Evolutionary conservation across 2,888 invertebrate genomes (phyloP).

Genomic region (Pemphredon lugubris): DNA sequence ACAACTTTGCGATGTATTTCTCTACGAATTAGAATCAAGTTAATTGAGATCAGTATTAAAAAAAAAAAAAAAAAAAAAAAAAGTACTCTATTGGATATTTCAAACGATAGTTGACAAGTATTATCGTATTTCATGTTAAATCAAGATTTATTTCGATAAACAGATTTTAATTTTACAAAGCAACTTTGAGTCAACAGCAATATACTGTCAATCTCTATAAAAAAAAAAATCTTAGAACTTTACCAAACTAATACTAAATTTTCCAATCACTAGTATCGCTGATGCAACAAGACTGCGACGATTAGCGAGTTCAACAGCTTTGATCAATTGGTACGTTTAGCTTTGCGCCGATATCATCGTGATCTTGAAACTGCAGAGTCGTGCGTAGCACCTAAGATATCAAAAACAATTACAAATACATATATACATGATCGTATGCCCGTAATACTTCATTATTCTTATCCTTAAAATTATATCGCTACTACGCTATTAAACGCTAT

Average conservation of each 20-base stretch:
- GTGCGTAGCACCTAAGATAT: slow-evolving; percentile 40
- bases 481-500: slow-evolving; percentile 36
- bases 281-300: slow-evolving; percentile 23
- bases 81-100: neutral
- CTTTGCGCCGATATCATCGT: slow-evolving; percentile 21
- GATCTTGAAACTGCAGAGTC: slow-evolving; percentile 34
- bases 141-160: slow-evolving; percentile 42
- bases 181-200: slow-evolving; percentile 19
- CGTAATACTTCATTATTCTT: slow-evolving; percentile 56
- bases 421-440: slow-evolving; percentile 50
- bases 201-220: slow-evolving; percentile 16
- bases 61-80: neutral
- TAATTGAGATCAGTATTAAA: neutral
- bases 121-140: slow-evolving; percentile 18
- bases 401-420: slow-evolving; percentile 42
- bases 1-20: neutral
- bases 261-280: slow-evolving; percentile 14
- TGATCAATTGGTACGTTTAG: slow-evolving; percentile 25
- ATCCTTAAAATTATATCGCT: slow-evolving; percentile 37
- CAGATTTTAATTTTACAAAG: slow-evolving; percentile 43
- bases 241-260: slow-evolving; percentile 25
- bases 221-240: slow-evolving; percentile 21
- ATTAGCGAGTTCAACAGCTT: slow-evolving; percentile 26
- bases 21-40: neutral
- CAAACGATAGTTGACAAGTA: slow-evolving; percentile 2